Base-by-base conservation (phyloP, 2,113 vertebrate species). In the Sinocyclocheilus grahami region DNA sequence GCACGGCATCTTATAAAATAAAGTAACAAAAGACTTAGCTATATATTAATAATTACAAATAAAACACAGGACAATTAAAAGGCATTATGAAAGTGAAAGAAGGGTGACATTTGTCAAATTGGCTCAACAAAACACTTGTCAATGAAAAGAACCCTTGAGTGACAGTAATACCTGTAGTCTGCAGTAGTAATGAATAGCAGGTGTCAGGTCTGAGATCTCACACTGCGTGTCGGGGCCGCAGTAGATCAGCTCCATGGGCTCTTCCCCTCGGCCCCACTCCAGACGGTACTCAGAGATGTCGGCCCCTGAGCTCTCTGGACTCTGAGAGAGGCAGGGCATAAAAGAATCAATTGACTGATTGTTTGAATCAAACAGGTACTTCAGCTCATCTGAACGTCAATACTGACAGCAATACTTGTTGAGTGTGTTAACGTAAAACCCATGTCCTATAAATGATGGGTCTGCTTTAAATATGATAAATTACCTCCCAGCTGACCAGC, bases 241-340 rank as follows among this genome's bases (percentile, higher is more conserved):
- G 85, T 98, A 99, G 20, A 95, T 91, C 11, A 97, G 94, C 90
- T 98, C 96, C 92, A 97, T 95, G 84, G 95, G 94, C 2, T 96
- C 96, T 14, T 97, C 96, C 88, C 97, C 97, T 51, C 92, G 91
- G 88, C 96, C 96, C 97, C 98, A 99, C 87, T 99, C 97, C 93
- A 99, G 91, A 88, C 96, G 95, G 92, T 98, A 99, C 90, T 97
- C 98, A 0, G 98, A 97, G 92, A 99, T 96, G 91, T 99, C 98
- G 1, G 96, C 95, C 42, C 97, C 98, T 22, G 95, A 97, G 87
- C 96, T 96, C 86, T 99, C 97, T 0, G 97, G 97, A 93, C 96
- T 97, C 97, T 99, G 94, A 48, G 11, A 90, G 87, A 48, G 46
- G 46, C 42, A 46, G 10, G 42, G 42, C 11, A 12, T 48, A 48